Percentiles rank a stretch among this genome's conserved stretches.
Evolutionary conservation across 1,140 invertebrate species (phyloP).

Genomic region (Aphelinus certus): DNA sequence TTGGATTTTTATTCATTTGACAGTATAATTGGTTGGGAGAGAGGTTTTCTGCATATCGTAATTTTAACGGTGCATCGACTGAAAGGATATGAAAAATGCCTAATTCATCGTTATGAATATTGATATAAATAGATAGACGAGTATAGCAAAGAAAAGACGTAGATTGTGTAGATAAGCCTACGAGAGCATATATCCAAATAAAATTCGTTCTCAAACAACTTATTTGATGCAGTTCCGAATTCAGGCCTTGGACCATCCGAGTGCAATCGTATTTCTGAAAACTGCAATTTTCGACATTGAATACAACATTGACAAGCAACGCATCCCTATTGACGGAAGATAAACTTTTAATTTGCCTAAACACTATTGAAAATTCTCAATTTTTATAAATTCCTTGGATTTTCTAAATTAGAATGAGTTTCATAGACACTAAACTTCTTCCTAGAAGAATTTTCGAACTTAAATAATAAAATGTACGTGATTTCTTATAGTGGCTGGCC

Average conservation of each 20-base stretch:
- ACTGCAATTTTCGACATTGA: too few species aligned
- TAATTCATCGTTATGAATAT: conserved; percentile 1
- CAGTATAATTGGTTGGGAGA: neutral
- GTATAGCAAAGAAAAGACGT: neutral
- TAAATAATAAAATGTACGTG: neutral
- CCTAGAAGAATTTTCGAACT: too few species aligned
- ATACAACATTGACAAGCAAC: too few species aligned
- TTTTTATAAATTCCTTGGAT: neutral
- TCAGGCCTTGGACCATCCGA: too few species aligned
- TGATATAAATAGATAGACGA: neutral
- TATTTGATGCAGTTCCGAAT: too few species aligned
- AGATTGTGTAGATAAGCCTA: conserved; percentile 8
- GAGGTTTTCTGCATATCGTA: conserved; percentile 14
- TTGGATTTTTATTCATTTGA: too few species aligned
- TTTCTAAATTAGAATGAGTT: too few species aligned
- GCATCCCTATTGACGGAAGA: too few species aligned
- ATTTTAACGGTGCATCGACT: conserved; percentile 17
- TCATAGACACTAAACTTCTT: too few species aligned
- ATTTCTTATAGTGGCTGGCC: conserved; percentile 21
- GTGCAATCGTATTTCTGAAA: too few species aligned
- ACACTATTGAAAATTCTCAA: too few species aligned
- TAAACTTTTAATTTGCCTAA: too few species aligned
- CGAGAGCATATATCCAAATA: neutral
- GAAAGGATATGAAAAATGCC: neutral
- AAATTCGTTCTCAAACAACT: neutral